phyloP scores from a whole-genome alignment of 2,888 invertebrate genomes.

The Chloromyia formosa region DNA sequence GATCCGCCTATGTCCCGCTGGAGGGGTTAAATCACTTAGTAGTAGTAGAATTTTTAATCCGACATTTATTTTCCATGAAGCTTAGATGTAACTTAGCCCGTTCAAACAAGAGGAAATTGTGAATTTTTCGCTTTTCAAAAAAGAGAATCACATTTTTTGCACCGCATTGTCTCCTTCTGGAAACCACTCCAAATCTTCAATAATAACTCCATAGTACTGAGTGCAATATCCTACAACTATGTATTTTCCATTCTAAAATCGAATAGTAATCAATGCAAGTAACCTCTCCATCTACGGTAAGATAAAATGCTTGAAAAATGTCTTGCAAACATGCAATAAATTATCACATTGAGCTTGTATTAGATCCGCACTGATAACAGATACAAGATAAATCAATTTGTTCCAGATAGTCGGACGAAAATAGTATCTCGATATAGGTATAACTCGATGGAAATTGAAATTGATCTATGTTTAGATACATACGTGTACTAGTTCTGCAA shows the following conservation, averaged over 20 bases:
- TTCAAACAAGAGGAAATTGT: no score
- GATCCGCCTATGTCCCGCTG: no score
- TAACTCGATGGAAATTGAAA: slow-evolving; percentile 1
- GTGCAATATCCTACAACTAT: slow-evolving; percentile 45
- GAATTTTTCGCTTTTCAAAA: no score
- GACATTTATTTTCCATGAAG: no score
- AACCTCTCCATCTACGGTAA: neutral
- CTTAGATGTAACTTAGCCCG: no score
- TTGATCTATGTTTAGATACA: neutral
- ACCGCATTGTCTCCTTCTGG: no score
- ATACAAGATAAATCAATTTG: slow-evolving; percentile 50
- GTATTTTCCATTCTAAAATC: slow-evolving; percentile 2
- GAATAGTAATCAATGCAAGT: neutral
- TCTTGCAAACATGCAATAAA: slow-evolving; percentile 31
- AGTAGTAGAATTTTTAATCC: no score
- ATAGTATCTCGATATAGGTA: neutral
- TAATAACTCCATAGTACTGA: no score
- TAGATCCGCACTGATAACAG: slow-evolving; percentile 42
- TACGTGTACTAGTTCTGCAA: neutral
- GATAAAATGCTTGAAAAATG: neutral
- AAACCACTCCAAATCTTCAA: no score
- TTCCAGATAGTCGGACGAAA: slow-evolving; percentile 40
- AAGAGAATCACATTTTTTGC: no score
- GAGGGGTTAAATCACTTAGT: no score
- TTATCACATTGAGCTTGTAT: slow-evolving; percentile 37